These are phyloP conservation scores for Perca flavescens DNA, from an alignment of 2,113 vertebrate genomes.

Conservation along the genomic window DNA sequence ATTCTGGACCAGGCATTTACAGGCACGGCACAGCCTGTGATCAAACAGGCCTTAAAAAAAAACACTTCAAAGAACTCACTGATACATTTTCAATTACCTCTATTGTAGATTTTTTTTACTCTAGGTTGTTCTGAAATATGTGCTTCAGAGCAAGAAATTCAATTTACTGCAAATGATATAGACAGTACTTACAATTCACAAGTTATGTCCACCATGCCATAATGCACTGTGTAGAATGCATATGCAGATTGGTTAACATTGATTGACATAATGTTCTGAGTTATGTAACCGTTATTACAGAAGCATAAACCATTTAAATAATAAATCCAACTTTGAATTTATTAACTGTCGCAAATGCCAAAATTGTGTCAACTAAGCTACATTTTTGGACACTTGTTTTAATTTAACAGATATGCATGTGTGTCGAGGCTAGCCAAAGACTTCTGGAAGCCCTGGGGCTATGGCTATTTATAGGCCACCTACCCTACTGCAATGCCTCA, in stretches of 20 bases:
- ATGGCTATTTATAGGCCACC: constrained; percentile 74
- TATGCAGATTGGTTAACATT: constrained; percentile 13
- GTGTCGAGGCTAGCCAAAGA: constrained; percentile 69
- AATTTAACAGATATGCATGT: constrained; percentile 15
- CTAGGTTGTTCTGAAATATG: constrained; percentile 54
- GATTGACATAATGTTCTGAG: constrained; percentile 15
- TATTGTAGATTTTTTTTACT: constrained; percentile 53
- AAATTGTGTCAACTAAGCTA: not conserved
- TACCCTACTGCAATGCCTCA: constrained; percentile 68
- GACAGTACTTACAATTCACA: constrained; percentile 46
- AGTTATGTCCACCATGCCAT: constrained; percentile 24
- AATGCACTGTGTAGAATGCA: constrained; percentile 24
- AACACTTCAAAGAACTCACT: constrained; percentile 72
- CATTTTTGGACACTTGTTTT: constrained; percentile 8
- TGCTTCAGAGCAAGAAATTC: constrained; percentile 56
- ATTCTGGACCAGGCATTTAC: constrained; percentile 62
- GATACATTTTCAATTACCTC: constrained; percentile 76
- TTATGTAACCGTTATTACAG: constrained; percentile 23
- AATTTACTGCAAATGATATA: constrained; percentile 54
- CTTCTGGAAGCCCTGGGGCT: constrained; percentile 63
- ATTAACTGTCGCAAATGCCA: constrained; percentile 1
- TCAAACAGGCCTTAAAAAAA: constrained; percentile 64
- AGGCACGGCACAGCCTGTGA: constrained; percentile 60
- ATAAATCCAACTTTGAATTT: not conserved
- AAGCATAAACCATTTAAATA: constrained; percentile 3